A percentile compares a stretch with the other conserved stretches of the same genome.
These are phyloP conservation scores for Drosophila nigricruria DNA, from an alignment of 2,888 invertebrate genomes.

Conservation along the genomic window DNA sequence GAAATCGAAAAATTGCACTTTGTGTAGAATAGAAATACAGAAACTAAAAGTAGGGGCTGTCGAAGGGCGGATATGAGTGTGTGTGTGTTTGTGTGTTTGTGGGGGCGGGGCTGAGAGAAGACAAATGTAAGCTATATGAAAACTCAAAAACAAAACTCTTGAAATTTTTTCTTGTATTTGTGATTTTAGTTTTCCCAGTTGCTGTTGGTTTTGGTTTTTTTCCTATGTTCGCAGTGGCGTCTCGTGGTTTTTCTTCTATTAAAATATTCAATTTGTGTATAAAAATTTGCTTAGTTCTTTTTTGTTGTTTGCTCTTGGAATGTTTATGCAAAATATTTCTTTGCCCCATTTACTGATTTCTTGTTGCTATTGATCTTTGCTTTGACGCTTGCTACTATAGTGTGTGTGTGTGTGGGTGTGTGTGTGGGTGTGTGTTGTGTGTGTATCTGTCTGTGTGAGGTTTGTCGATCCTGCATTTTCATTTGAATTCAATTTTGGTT, in stretches of 20 bases:
- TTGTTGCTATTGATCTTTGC: background rate
- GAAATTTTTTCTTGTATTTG: constrained; percentile 63
- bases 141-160: constrained; percentile 33
- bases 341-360: constrained; percentile 22
- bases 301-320: constrained; percentile 51
- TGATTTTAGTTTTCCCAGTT: constrained; percentile 56
- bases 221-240: constrained; percentile 27
- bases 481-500: constrained; percentile 30
- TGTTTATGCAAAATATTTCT: constrained; percentile 59
- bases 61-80: background rate
- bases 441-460: constrained; percentile 15
- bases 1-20: constrained; percentile 63
- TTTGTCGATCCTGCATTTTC: constrained; percentile 43
- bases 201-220: constrained; percentile 18
- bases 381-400: constrained; percentile 22
- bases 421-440: constrained; percentile 14
- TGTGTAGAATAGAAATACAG: constrained; percentile 29
- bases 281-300: constrained; percentile 18
- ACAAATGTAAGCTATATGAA: constrained; percentile 20
- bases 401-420: constrained; percentile 8
- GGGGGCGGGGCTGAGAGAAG: constrained; percentile 15
- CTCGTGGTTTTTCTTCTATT: constrained; percentile 1
- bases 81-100: background rate
- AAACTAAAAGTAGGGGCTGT: constrained; percentile 19
- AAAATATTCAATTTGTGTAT: constrained; percentile 25